Base-by-base conservation (phyloP, 2,113 vertebrate genomes). In the Ploceus nigricollis region DNA sequence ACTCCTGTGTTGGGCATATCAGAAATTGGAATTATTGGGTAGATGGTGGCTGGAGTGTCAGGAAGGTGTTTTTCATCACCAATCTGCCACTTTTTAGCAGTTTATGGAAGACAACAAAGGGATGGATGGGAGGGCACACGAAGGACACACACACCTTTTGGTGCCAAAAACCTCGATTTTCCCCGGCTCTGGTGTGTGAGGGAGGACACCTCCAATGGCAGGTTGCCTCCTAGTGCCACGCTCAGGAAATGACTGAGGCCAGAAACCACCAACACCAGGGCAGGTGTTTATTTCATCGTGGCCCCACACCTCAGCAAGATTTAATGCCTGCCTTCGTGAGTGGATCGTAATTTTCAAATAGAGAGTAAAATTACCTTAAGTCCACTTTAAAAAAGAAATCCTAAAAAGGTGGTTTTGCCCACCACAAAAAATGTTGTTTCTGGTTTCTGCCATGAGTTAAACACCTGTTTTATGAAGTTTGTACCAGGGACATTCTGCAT, bases 211-310 rank as follows among this genome's bases (percentile, higher is more conserved):
- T 89, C 71, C 78, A 90, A 82, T 60, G 89, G 92, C 90, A 94
- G 94, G 39, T 88, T 96, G 89, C 96, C 96, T 96, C 86, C 95
- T 91, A 94, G 93, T 87, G 96, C 91, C 91, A 75, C 4, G 5
- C 80, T 35, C 84, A 63, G 86, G 92, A 63, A 96, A 50, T 48
- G 60, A 30, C 89, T 35, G 82, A 39, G 70, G 61, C 25, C 50
- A 73, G 73, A 22, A 31, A 35, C 12, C 68, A 8, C 22, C 61
- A 11, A 1, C 10, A 30, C 25, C 70, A 35, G 40, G 2, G 1
- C 13, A 18, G 47, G 1, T 13, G 1, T 48, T 45, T 47, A 2
- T n/a, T n/a, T 42, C 7, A 7, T 11, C 18, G 2, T 3, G 24
- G 61, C 40, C 37, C 20, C 0, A 0, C 11, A 2, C 61, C 45